A percentile compares a stretch with the other conserved stretches of the same genome.
These are phyloP conservation scores for Tachysurus vachellii DNA, from an alignment of 2,113 vertebrate species.

Conservation along the genomic window DNA sequence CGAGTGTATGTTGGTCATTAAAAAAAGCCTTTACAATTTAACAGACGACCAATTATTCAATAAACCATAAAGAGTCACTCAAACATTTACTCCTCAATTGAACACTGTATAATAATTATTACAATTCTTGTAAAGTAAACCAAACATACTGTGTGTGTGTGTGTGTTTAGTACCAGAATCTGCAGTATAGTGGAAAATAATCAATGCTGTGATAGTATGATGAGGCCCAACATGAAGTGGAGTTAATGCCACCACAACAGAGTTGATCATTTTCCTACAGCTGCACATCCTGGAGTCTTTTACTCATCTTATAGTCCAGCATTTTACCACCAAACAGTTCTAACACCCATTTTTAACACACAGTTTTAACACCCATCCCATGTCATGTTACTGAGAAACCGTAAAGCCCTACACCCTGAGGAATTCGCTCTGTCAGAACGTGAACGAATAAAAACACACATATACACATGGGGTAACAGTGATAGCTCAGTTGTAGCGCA, in stretches of 20 bases:
- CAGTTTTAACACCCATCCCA: too few species aligned
- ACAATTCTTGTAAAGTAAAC: neutral
- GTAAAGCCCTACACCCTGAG: neutral
- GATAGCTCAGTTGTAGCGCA: too few species aligned
- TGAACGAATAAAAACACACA: neutral
- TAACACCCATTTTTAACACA: too few species aligned
- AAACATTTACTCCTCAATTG: neutral
- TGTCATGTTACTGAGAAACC: neutral
- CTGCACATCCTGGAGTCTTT: neutral
- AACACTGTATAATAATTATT: slow-evolving; percentile 2
- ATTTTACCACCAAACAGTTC: neutral
- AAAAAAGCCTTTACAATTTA: slow-evolving; percentile 1
- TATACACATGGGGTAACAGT: neutral
- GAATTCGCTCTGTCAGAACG: neutral
- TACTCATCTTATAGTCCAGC: neutral
- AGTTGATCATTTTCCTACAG: neutral
- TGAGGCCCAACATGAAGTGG: neutral
- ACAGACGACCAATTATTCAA: slow-evolving; percentile 15
- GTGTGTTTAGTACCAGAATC: neutral
- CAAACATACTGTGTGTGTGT: neutral
- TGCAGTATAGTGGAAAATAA: neutral
- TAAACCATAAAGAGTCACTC: slow-evolving; percentile 27
- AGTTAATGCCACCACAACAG: neutral
- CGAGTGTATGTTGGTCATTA: neutral
- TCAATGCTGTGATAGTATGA: neutral